phyloP scores from a whole-genome alignment of 2,113 vertebrate species.

The Ascaphus truei region DNA sequence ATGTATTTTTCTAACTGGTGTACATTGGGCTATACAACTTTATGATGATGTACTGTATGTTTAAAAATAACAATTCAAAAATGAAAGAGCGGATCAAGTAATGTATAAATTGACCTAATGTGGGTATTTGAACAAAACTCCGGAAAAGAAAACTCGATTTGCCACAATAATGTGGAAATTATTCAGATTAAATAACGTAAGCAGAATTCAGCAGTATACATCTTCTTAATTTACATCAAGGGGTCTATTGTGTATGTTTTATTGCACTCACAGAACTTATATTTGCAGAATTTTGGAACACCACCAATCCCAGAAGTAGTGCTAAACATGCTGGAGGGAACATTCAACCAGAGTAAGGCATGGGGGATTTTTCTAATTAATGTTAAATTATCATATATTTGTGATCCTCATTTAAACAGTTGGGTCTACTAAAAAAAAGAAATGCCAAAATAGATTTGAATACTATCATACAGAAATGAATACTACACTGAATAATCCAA shows the following conservation, averaged over 20 bases:
- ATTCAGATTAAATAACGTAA: slow-evolving; percentile 22
- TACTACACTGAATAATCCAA: not conserved
- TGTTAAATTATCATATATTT: not conserved
- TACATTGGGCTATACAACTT: slow-evolving; percentile 10
- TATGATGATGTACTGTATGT: slow-evolving; percentile 21
- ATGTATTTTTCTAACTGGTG: not conserved
- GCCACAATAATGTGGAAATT: slow-evolving; percentile 20
- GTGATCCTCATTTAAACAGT: not conserved
- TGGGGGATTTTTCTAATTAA: slow-evolving; percentile 1
- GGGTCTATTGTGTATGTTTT: slow-evolving; percentile 28
- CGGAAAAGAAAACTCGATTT: slow-evolving; percentile 14
- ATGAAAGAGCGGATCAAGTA: slow-evolving; percentile 15
- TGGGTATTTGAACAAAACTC: slow-evolving; percentile 24
- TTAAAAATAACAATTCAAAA: slow-evolving; percentile 19
- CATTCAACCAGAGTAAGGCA: not conserved
- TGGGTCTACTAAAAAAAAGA: not conserved
- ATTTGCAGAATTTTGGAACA: slow-evolving; percentile 18
- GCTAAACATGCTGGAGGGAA: not conserved
- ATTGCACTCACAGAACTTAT: slow-evolving; percentile 10
- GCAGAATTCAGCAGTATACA: slow-evolving; percentile 1
- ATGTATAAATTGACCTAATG: slow-evolving; percentile 16
- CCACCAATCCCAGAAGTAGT: not conserved
- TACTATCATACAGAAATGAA: not conserved
- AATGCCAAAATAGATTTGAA: not conserved
- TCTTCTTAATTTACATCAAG: slow-evolving; percentile 22